Evolutionary conservation across 2,797 vertebrate genomes (phyloP), one percentile per base, ranked within the genome.

Genomic region (Pterois miles): DNA sequence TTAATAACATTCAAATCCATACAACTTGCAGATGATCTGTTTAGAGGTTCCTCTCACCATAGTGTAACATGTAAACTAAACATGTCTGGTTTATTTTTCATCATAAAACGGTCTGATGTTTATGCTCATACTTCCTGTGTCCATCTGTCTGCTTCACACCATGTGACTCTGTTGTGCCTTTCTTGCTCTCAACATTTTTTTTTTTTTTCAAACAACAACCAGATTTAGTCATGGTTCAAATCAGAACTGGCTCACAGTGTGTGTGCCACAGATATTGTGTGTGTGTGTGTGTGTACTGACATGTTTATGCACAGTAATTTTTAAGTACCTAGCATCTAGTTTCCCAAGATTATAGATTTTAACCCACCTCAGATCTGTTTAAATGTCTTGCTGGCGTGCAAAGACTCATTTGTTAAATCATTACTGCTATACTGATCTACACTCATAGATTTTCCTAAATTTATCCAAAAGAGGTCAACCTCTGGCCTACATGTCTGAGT

Each of bases 191-290:
- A 73, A 38, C n/a, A 4, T 66, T 48, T 48, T 43, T 16, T 43
- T 16, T 43, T 43, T 64, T 77, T 84, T 18, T 74, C 48, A 48
- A 68, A 69, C n/a, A 71, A 56, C 74, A 76, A 57, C 29, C 36
- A 50, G 54, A 77, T 82, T 59, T 60, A 78, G 64, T 81, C 59
- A 69, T 23, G 34, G 34, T 43, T 73, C 27, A 69, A 31, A 74
- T 62, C 58, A 67, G 12, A 74, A 57, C 12, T 65, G 23, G 63
- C 18, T 58, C 56, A 31, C 14, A 57, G 33, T 72, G 46, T 50
- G 56, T 57, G 78, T 36, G n/a, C 34, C n/a, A 56, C 23, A 50
- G 53, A 2, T 56, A 38, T 60, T 38, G 18, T 25, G n/a, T n/a
- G n/a, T n/a, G n/a, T n/a, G n/a, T n/a, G n/a, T n/a, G n/a, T 40